These are phyloP conservation scores for Nettapus auritus DNA, from an alignment of 2,113 vertebrate genomes.

Conservation along the genomic window DNA sequence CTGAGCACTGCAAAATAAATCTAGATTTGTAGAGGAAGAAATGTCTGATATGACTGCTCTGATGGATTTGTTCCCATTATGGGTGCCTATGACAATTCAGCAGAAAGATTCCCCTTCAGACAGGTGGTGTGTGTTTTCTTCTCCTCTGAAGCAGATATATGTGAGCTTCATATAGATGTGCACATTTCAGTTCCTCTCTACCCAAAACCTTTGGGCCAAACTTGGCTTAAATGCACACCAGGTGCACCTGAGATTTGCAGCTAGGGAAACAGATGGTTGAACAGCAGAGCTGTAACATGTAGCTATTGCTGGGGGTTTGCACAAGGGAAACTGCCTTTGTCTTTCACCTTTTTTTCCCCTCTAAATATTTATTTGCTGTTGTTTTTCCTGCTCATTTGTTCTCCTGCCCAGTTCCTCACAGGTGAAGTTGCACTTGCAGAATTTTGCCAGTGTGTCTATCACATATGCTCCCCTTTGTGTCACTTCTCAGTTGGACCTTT, in stretches of 20 bases:
- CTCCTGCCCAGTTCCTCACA: background rate
- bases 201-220: background rate
- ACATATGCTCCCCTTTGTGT: background rate
- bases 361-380: background rate
- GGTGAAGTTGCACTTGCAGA: background rate
- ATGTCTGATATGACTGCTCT: accelerated
- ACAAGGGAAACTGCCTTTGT: background rate
- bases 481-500: background rate
- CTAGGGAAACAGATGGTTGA: background rate
- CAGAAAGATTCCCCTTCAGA: background rate
- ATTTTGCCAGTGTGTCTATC: background rate
- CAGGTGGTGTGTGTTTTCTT: background rate
- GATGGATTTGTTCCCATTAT: background rate
- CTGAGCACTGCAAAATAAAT: background rate
- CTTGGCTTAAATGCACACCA: background rate
- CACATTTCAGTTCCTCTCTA: background rate
- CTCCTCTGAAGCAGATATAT: background rate
- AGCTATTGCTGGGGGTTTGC: background rate
- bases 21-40: background rate
- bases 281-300: background rate
- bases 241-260: background rate
- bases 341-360: background rate
- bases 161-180: background rate
- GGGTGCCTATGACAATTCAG: background rate
- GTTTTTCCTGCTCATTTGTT: background rate